phyloP scores from a whole-genome alignment of 2,113 vertebrate genomes.

The Aptenodytes forsteri region DNA sequence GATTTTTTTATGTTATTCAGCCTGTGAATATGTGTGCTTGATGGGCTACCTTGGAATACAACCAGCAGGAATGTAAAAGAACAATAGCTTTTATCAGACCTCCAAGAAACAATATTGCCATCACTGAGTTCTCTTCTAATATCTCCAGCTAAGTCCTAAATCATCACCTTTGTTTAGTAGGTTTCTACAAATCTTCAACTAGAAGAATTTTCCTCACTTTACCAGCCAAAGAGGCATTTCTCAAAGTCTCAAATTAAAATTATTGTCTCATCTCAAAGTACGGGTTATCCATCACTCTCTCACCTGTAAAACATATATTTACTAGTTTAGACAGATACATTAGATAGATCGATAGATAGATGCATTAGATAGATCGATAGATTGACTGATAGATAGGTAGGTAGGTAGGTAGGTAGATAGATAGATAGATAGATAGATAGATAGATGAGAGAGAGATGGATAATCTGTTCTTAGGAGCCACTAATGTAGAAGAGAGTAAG shows the following conservation, averaged over 20 bases:
- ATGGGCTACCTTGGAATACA: neutral
- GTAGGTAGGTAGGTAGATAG: too few species aligned
- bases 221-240: neutral
- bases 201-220: neutral
- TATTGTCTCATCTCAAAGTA: neutral
- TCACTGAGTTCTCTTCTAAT: neutral
- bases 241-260: neutral
- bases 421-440: too few species aligned
- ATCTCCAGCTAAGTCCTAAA: neutral
- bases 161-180: neutral
- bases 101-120: neutral
- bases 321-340: neutral
- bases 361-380: neutral
- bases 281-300: neutral
- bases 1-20: neutral
- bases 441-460: neutral
- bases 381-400: neutral
- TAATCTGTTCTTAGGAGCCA: neutral
- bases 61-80: neutral
- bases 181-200: neutral
- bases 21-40: neutral
- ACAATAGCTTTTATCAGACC: neutral
- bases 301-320: neutral
- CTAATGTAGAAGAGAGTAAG: neutral
- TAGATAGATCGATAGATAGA: neutral